These are phyloP conservation scores for Aptenodytes patagonicus DNA, from an alignment of 2,113 vertebrate species.

Conservation along the genomic window DNA sequence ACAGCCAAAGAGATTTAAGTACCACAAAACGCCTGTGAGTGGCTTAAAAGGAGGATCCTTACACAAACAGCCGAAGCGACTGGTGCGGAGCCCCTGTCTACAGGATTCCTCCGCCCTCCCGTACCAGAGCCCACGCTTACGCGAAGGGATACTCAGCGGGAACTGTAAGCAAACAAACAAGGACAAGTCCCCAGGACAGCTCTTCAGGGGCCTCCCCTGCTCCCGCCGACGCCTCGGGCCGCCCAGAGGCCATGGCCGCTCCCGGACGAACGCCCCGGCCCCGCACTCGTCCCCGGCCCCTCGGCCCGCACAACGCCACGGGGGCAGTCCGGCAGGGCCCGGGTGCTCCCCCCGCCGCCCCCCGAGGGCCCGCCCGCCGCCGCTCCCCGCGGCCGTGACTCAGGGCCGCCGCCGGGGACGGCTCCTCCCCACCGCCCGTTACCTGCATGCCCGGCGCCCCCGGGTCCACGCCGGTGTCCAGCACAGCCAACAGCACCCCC, in stretches of 20 bases:
- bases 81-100: accelerated
- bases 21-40: background rate
- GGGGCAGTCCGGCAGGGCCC: background rate
- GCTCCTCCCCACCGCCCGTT: background rate
- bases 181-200: background rate
- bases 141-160: accelerated
- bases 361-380: background rate
- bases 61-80: background rate
- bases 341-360: background rate
- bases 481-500: constrained; percentile 88
- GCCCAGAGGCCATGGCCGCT: background rate
- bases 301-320: background rate
- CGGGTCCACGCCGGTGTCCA: constrained; percentile 96
- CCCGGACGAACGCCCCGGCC: background rate
- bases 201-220: background rate
- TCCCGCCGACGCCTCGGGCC: background rate
- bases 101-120: background rate
- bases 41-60: background rate
- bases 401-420: background rate
- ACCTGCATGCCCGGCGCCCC: constrained; percentile 98
- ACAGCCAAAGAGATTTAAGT: background rate
- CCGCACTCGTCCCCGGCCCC: accelerated
- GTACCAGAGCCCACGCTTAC: background rate
- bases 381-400: background rate
- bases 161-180: background rate